Evolutionary conservation across 1,140 invertebrate species (phyloP).

Genomic region (Arctopsyche grandis): DNA sequence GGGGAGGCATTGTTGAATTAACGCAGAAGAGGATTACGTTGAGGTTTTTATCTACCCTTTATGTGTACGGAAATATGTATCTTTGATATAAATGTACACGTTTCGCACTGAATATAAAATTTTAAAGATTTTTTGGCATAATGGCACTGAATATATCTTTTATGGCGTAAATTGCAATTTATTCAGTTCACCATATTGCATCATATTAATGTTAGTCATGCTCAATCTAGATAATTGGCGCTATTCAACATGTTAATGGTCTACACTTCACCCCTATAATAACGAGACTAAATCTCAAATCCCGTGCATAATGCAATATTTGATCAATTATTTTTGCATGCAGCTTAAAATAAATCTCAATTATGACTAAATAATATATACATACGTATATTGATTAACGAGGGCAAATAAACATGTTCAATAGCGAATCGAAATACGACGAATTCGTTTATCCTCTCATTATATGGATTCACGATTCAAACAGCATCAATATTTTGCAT

Average conservation of each 20-base stretch:
- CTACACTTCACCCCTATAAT: neutral
- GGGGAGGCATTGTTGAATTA: neutral
- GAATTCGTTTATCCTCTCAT: too few species aligned
- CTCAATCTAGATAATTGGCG: neutral
- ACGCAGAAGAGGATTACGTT: neutral
- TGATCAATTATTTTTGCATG: too few species aligned
- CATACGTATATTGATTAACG: too few species aligned
- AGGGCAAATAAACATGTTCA: too few species aligned
- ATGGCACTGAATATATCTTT: neutral
- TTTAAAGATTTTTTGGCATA: too few species aligned
- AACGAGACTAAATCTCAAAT: too few species aligned
- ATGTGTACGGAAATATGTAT: neutral
- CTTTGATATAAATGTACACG: neutral
- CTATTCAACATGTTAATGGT: neutral
- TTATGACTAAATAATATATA: too few species aligned
- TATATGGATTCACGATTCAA: too few species aligned
- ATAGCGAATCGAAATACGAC: too few species aligned
- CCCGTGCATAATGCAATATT: too few species aligned
- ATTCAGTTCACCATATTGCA: neutral
- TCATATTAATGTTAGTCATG: neutral
- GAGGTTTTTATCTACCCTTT: constrained; percentile 1
- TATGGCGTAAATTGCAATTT: neutral
- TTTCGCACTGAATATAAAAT: neutral
- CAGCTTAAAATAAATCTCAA: too few species aligned
- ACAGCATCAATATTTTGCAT: too few species aligned